Evolutionary conservation across 2,797 vertebrate species (phyloP), one percentile per base, ranked within the genome.

Genomic region (Helostoma temminkii): DNA sequence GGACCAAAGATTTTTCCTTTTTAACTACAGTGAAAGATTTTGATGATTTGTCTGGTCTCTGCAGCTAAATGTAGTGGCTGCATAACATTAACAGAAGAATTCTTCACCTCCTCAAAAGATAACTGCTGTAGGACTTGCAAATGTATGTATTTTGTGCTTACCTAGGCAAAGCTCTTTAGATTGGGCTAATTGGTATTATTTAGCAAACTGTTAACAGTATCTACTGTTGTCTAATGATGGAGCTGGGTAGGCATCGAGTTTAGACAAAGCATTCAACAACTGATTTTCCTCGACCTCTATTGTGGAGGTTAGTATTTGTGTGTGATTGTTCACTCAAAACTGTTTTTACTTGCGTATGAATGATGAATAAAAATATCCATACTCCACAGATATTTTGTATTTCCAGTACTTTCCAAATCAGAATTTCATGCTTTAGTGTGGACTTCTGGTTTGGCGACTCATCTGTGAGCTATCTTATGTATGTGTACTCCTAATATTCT

Each of bases 311-410:
- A n/a, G 15, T 57, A 47, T 74, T 42, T 67, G 16, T 54, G 32
- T 77, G 34, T 73, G 50, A 72, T 55, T 61, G 61, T 80, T n/a
- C 36, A 66, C 24, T 5, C 22, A 18, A 24, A 25, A 53, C 10
- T 7, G n/a, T 71, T 80, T 89, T 79, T 87, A 81, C 61, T 43
- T 64, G 30, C 70, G 65, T 74, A 65, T 86, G 42, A 77, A 66
- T 87, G 65, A 74, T 3, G 1, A 89, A 88, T 89, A 84, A 91
- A 87, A 71, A 81, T 18, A 18, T 32, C 2, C 11, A 42, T 18
- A 63, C 39, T 30, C 65, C 36, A 14, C 36, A 39, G 28, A 59
- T 16, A 6, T 45, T 22, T 0, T 76, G 36, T 76, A 28, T 61
- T 66, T 68, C 9, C 0, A 42, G 1, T 25, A 1, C 18, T 69